Evolutionary conservation across 53 echinoderm and acorn worm genomes (phyloP).

Genomic region (Holothuria leucospilota): DNA sequence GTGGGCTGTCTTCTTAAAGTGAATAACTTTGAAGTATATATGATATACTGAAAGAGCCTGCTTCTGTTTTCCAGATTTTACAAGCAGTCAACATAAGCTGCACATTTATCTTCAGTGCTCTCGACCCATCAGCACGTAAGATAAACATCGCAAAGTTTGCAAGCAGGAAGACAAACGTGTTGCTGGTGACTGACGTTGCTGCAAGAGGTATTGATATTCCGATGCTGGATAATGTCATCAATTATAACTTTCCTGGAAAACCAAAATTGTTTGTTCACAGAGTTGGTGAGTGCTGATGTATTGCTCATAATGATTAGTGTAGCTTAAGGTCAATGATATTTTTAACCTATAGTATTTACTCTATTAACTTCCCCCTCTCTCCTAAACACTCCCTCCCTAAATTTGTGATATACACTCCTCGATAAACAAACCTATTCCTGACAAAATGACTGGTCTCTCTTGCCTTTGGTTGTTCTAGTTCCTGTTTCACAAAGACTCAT

Average conservation of each 20-base stretch:
- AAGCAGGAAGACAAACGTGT: constrained; percentile 87
- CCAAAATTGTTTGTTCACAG: constrained; percentile 95
- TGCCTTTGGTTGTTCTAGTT: no score
- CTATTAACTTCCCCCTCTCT: no score
- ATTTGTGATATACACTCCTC: not conserved
- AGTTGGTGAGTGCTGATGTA: constrained; percentile 77
- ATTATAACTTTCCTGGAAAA: constrained; percentile 94
- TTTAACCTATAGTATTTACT: not conserved
- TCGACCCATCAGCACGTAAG: constrained; percentile 91
- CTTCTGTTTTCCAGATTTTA: constrained; percentile 58
- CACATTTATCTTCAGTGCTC: constrained; percentile 90
- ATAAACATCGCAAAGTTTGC: constrained; percentile 97
- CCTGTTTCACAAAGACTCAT: no score
- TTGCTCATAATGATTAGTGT: not conserved
- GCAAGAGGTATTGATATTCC: constrained; percentile 99
- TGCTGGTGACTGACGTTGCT: constrained; percentile 95
- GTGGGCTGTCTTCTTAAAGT: no score
- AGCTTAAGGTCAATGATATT: not conserved
- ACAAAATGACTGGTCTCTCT: not conserved
- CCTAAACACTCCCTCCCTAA: not conserved
- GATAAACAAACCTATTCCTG: not conserved
- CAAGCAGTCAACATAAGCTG: constrained; percentile 72
- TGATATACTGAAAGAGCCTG: no score
- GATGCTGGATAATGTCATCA: constrained; percentile 94
- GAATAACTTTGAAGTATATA: no score